A percentile compares a stretch with the other conserved stretches of the same genome.
Conservation (phyloP, 1,140 invertebrate genomes). For the Lucilia cuprina region DNA sequence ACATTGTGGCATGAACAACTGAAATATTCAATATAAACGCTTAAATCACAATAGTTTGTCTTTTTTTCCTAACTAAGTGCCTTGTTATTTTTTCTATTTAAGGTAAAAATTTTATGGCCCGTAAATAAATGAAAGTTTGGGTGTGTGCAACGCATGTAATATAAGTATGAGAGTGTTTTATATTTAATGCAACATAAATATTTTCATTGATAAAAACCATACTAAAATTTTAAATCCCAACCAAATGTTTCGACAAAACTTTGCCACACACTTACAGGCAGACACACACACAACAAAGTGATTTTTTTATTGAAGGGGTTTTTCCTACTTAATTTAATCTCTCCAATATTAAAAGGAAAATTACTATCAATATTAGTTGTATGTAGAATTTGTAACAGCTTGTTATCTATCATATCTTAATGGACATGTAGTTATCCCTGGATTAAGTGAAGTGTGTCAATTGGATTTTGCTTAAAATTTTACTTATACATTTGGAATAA, state of each 20-base stretch:
- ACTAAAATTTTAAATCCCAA: neutral
- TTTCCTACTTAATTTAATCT: too few relatives aligned
- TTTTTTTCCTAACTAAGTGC: neutral
- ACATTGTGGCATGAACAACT: neutral
- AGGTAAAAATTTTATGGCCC: neutral
- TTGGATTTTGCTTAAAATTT: too few relatives aligned
- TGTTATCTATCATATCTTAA: too few relatives aligned
- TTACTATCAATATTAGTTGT: too few relatives aligned
- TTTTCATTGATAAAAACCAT: neutral
- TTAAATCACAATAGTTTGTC: neutral
- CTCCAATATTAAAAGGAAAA: too few relatives aligned
- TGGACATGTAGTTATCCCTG: too few relatives aligned
- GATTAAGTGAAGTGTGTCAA: too few relatives aligned
- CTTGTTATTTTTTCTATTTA: neutral
- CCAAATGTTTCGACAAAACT: neutral
- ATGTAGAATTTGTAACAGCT: too few relatives aligned
- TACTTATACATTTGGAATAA: too few relatives aligned
- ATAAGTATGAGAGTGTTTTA: neutral
- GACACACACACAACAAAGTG: too few relatives aligned
- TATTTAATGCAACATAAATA: conserved; percentile 8
- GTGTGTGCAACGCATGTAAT: neutral
- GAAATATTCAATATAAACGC: neutral
- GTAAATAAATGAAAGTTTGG: neutral
- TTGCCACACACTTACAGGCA: too few relatives aligned
- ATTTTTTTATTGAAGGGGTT: too few relatives aligned